Conservation (phyloP, 2,888 invertebrate species). For the Agonum fuliginosum region DNA sequence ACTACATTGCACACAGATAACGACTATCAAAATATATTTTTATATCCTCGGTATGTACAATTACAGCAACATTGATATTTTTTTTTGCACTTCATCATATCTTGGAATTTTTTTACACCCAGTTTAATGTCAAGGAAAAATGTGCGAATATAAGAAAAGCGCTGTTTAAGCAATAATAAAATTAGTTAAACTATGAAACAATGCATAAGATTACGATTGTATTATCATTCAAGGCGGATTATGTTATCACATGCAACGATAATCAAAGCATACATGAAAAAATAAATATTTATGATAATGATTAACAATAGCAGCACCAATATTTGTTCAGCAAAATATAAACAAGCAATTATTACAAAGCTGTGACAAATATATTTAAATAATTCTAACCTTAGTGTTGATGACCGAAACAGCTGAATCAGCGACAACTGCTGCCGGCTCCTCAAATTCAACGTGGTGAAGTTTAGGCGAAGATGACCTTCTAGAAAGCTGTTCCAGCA, state of each 20-base stretch:
- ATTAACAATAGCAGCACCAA: not conserved
- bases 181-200: not conserved
- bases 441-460: conserved; percentile 84
- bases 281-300: conserved; percentile 12
- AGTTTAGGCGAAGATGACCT: conserved; percentile 66
- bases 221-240: not conserved
- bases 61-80: not conserved
- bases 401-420: not conserved
- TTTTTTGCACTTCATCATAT: not conserved
- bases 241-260: conserved; percentile 4
- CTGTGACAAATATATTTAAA: not conserved
- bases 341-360: not conserved
- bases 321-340: conserved; percentile 17
- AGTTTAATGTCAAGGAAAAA: conserved; percentile 8
- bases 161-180: too few species aligned
- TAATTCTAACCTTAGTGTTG: conserved; percentile 67
- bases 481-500: conserved; percentile 51
- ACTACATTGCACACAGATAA: conserved; percentile 3
- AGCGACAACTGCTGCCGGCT: conserved; percentile 78
- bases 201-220: too few species aligned
- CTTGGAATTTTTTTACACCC: not conserved
- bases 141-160: too few species aligned
- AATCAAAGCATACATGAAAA: conserved; percentile 16
- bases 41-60: not conserved
- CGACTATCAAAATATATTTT: conserved; percentile 18